Percentiles rank a stretch among this genome's conserved stretches.
Conservation (phyloP, 1,140 invertebrate genomes). For the Dolichoris vasculosae region DNA sequence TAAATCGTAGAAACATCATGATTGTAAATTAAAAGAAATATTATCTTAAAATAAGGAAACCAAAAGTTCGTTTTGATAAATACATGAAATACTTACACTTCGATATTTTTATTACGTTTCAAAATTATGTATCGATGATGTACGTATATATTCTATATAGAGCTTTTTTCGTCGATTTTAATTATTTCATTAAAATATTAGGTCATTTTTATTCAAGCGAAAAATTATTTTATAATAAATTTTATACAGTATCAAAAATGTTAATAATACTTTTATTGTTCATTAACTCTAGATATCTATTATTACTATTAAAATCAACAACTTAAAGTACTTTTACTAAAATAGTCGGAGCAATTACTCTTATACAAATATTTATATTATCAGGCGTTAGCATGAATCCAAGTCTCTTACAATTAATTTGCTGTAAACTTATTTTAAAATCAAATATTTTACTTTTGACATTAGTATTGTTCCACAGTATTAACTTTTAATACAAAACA, state of each 20-base stretch:
- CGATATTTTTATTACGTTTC: no score
- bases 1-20: no score
- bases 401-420: background rate
- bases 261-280: background rate
- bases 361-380: slow-evolving; percentile 1
- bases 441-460: background rate
- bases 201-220: no score
- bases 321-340: background rate
- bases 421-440: background rate
- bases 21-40: no score
- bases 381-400: background rate
- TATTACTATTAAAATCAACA: background rate
- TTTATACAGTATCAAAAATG: background rate
- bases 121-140: no score
- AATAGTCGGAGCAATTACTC: background rate
- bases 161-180: no score
- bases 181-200: background rate
- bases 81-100: no score
- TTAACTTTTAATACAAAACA: background rate
- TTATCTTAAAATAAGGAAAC: no score
- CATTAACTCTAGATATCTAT: background rate
- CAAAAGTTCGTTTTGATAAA: no score
- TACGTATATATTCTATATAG: no score
- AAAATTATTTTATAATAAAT: background rate
- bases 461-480: background rate